phyloP scores from a whole-genome alignment of 2,888 invertebrate species.

The Baccha elongata region DNA sequence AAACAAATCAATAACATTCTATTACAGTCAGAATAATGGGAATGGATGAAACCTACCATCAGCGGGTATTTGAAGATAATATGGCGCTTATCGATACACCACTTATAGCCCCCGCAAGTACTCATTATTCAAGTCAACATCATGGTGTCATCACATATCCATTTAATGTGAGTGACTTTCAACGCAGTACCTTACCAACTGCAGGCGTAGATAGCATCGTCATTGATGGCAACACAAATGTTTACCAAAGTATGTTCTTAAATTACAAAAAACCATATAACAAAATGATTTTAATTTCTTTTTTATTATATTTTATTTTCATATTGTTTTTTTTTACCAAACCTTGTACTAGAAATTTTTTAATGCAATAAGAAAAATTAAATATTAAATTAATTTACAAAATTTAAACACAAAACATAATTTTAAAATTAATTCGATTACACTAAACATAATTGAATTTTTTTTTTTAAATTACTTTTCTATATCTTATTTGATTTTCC shows the following conservation, averaged over 20 bases:
- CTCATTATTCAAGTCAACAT: conserved; percentile 80
- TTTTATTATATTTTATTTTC: conserved; percentile 19
- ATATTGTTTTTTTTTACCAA: conserved; percentile 11
- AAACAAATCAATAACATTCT: conserved; percentile 75
- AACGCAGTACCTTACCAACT: conserved; percentile 76
- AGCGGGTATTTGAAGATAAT: conserved; percentile 82
- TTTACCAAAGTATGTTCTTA: conserved; percentile 82
- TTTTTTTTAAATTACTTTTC: background rate
- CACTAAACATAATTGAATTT: too few species aligned
- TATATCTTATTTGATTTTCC: conserved; percentile 8
- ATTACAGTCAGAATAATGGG: conserved; percentile 83
- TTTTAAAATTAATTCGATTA: background rate
- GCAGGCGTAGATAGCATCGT: conserved; percentile 74
- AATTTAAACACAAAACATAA: background rate
- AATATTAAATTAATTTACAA: background rate
- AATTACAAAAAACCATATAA: conserved; percentile 28
- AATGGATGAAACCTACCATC: conserved; percentile 83
- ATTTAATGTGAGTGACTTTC: conserved; percentile 82
- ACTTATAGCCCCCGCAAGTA: conserved; percentile 79
- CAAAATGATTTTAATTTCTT: conserved; percentile 12
- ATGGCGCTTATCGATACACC: conserved; percentile 82
- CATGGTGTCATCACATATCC: conserved; percentile 81
- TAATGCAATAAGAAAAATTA: background rate
- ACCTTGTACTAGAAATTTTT: too few species aligned
- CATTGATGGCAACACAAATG: conserved; percentile 79